Conservation (phyloP, 2,113 vertebrate genomes). For the Alaudala cheleensis region DNA sequence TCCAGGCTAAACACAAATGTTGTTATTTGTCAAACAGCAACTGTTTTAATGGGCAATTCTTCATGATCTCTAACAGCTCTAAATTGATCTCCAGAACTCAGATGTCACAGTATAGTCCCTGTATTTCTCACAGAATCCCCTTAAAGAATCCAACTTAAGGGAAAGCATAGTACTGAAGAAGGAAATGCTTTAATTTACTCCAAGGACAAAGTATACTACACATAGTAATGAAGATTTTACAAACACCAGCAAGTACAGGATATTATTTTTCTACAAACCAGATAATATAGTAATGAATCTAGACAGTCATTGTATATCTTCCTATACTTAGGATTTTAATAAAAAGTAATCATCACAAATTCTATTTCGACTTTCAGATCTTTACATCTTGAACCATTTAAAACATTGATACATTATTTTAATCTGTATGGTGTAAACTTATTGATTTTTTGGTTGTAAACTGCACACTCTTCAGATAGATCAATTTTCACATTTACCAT, state of each 20-base stretch:
- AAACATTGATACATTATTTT: constrained; percentile 73
- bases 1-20: constrained; percentile 73
- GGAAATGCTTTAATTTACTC: constrained; percentile 59
- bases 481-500: constrained; percentile 73
- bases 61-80: constrained; percentile 69
- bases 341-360: constrained; percentile 60
- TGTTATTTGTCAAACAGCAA: constrained; percentile 78
- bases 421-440: constrained; percentile 69
- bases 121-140: constrained; percentile 3
- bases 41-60: constrained; percentile 71
- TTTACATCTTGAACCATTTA: constrained; percentile 65
- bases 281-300: constrained; percentile 59
- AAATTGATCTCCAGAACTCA: constrained; percentile 68
- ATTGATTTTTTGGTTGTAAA: constrained; percentile 73
- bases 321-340: constrained; percentile 59
- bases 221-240: constrained; percentile 52
- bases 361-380: constrained; percentile 65
- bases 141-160: constrained; percentile 40
- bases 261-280: constrained; percentile 57
- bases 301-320: constrained; percentile 35
- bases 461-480: constrained; percentile 60
- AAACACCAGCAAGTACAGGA: constrained; percentile 15
- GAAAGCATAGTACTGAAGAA: constrained; percentile 27
- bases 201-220: constrained; percentile 49
- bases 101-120: constrained; percentile 7